A percentile compares a stretch with the other conserved stretches of the same genome.
Conservation (phyloP, 2,888 invertebrate species). For the Cheilosia urbana region DNA sequence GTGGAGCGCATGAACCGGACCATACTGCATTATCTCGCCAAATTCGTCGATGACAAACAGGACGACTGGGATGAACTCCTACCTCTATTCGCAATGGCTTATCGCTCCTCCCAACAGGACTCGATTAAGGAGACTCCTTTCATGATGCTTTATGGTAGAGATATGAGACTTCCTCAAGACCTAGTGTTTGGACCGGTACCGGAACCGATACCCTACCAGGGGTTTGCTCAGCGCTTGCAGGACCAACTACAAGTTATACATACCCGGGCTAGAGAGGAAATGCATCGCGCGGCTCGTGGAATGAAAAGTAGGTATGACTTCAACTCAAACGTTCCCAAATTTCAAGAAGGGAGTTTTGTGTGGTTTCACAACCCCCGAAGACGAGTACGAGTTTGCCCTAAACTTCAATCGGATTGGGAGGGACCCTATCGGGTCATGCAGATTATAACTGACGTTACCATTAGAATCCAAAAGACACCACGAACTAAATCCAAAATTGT, state of each 20-base stretch:
- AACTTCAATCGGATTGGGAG: conserved; percentile 36
- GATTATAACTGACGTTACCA: conserved; percentile 27
- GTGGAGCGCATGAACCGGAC: conserved; percentile 77
- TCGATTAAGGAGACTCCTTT: conserved; percentile 70
- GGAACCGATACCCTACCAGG: not conserved
- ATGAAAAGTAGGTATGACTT: conserved; percentile 27
- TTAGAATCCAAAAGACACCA: conserved; percentile 39
- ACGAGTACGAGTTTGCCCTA: conserved; percentile 27
- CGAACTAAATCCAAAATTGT: conserved; percentile 25
- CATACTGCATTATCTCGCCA: conserved; percentile 73
- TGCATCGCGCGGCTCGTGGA: not conserved
- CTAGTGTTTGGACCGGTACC: conserved; percentile 75
- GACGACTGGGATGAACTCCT: conserved; percentile 64
- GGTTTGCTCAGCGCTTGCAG: conserved; percentile 14
- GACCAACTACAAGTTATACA: conserved; percentile 12
- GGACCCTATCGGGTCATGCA: conserved; percentile 21
- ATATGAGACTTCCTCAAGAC: conserved; percentile 70
- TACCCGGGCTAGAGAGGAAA: not conserved
- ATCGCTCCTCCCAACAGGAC: conserved; percentile 60
- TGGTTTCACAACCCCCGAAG: conserved; percentile 24
- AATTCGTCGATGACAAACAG: conserved; percentile 63
- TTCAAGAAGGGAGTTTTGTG: conserved; percentile 19
- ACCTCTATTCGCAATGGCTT: conserved; percentile 56
- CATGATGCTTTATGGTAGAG: conserved; percentile 66
- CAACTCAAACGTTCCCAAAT: conserved; percentile 3